Conservation (phyloP, 2,797 vertebrate species). For the Amazona finschi region DNA sequence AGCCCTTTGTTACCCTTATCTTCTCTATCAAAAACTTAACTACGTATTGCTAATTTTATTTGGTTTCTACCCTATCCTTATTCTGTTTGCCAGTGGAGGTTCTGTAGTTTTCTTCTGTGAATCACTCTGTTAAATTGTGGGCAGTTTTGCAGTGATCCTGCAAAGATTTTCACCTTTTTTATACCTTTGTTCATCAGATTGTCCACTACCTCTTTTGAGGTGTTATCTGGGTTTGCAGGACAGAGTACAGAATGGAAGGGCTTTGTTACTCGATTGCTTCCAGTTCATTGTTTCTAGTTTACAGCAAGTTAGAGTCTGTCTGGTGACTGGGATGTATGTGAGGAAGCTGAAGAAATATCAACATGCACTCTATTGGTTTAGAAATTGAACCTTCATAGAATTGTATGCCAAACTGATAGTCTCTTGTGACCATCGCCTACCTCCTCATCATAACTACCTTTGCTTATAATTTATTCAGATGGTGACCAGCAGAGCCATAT, state of each 20-base stretch:
- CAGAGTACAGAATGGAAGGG: not conserved
- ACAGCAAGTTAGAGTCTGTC: not conserved
- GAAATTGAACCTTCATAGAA: not conserved
- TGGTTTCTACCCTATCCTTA: not conserved
- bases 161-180: not conserved
- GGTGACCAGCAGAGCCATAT: not conserved
- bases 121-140: not conserved
- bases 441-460: not conserved
- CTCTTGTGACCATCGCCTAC: not conserved
- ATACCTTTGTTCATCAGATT: not conserved
- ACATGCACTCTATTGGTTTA: not conserved
- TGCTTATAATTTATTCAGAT: not conserved
- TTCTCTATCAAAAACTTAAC: not conserved
- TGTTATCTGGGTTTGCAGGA: not conserved
- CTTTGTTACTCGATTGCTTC: not conserved
- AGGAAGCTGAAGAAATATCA: not conserved
- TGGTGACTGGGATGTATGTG: not conserved
- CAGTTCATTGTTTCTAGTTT: not conserved
- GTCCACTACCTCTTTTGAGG: not conserved
- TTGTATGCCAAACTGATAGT: not conserved
- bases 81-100: not conserved
- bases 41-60: not conserved
- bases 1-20: not conserved
- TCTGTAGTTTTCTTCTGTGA: fast-evolving
- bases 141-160: not conserved